Conservation (phyloP, 1,140 invertebrate species). For the Scaptodrosophila lebanonensis region DNA sequence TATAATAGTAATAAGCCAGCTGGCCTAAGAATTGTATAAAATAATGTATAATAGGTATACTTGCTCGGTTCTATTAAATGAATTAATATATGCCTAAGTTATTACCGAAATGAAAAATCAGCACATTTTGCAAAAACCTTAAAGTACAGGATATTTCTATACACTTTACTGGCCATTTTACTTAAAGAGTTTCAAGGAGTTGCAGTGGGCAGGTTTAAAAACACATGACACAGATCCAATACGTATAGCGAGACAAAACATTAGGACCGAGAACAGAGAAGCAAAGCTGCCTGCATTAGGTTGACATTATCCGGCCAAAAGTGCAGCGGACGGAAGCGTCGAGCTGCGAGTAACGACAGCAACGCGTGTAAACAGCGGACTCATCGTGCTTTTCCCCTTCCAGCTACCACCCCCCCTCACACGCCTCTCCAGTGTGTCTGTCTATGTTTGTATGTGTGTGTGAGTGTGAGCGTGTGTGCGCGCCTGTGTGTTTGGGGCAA, state of each 20-base stretch:
- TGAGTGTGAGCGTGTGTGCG: conserved; percentile 7
- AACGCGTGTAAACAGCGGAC: conserved; percentile 57
- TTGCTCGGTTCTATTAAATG: too few species aligned
- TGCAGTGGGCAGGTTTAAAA: conserved; percentile 6
- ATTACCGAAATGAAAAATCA: too few species aligned
- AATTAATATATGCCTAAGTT: too few species aligned
- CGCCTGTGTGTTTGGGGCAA: conserved; percentile 44
- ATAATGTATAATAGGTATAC: too few species aligned
- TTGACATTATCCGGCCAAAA: conserved; percentile 57
- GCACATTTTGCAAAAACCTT: too few species aligned
- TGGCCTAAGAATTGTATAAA: too few species aligned
- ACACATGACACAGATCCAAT: conserved; percentile 24
- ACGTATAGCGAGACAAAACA: conserved; percentile 53
- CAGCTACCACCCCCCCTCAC: too few species aligned
- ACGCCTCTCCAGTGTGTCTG: too few species aligned
- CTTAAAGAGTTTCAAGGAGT: background rate
- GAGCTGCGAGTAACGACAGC: conserved; percentile 51
- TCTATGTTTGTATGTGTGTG: background rate
- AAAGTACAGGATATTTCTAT: too few species aligned
- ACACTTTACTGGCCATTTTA: too few species aligned
- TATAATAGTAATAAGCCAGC: too few species aligned
- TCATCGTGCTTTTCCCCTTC: conserved; percentile 43
- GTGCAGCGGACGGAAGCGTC: conserved; percentile 33
- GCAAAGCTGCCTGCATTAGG: conserved; percentile 66
- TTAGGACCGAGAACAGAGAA: too few species aligned